A percentile compares a stretch with the other conserved stretches of the same genome.
Evolutionary conservation across 2,888 invertebrate genomes (phyloP).

Genomic region (Lobophora halterata): DNA sequence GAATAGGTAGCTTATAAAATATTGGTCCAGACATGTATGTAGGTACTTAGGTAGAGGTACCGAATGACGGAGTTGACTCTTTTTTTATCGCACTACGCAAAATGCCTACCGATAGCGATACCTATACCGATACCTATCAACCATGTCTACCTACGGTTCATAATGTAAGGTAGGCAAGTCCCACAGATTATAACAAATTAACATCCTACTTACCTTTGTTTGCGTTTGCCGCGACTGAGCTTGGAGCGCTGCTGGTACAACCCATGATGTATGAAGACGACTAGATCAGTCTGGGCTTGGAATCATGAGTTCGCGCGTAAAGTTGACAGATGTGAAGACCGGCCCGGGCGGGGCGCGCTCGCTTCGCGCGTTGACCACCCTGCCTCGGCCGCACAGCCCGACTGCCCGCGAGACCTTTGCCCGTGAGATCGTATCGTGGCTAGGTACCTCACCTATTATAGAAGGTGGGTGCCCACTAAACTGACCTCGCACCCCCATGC

Average conservation of each 20-base stretch:
- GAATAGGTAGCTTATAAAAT: too few species aligned
- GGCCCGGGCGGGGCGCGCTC: slow-evolving; percentile 25
- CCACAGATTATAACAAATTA: not conserved
- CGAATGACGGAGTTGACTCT: too few species aligned
- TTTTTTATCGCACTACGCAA: too few species aligned
- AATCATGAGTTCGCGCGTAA: slow-evolving; percentile 28
- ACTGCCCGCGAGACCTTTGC: slow-evolving; percentile 45
- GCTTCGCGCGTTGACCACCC: slow-evolving; percentile 44
- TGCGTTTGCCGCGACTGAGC: slow-evolving; percentile 46
- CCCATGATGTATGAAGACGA: slow-evolving; percentile 58
- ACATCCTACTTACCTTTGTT: slow-evolving; percentile 53
- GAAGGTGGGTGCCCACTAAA: slow-evolving; percentile 73
- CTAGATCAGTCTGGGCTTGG: slow-evolving; percentile 22
- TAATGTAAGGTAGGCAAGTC: too few species aligned
- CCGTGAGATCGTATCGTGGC: slow-evolving; percentile 72
- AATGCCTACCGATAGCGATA: too few species aligned
- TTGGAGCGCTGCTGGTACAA: slow-evolving; percentile 72
- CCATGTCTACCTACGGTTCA: too few species aligned
- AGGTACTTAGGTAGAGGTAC: too few species aligned
- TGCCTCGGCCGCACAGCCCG: slow-evolving; percentile 53
- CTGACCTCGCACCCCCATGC: slow-evolving; percentile 80
- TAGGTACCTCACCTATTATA: slow-evolving; percentile 68
- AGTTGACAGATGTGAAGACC: slow-evolving; percentile 20
- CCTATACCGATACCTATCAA: too few species aligned
- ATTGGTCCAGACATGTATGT: too few species aligned